phyloP scores from a whole-genome alignment of 2,888 invertebrate species.

The Lepetodrilus schrolli region DNA sequence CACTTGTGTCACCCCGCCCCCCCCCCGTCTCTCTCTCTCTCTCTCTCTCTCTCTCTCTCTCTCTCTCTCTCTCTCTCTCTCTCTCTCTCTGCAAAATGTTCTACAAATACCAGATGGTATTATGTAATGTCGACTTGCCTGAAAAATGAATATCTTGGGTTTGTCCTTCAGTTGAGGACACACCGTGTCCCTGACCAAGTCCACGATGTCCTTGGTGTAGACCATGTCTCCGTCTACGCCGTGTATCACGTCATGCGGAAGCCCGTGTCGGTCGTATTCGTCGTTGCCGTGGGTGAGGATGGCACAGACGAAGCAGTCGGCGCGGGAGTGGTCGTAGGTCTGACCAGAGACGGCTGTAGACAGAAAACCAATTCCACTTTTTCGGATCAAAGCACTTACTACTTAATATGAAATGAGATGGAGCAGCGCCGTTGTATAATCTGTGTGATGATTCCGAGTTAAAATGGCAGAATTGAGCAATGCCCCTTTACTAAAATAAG shows the following conservation, averaged over 20 bases:
- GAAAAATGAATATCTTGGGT: conserved; percentile 1
- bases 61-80: background rate
- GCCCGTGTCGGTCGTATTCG: conserved; percentile 75
- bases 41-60: background rate
- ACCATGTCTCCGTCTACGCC: background rate
- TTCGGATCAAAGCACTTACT: no score
- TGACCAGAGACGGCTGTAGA: conserved; percentile 78
- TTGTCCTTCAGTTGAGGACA: conserved; percentile 3
- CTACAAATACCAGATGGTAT: no score
- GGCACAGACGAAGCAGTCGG: conserved; percentile 87
- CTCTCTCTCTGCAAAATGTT: no score
- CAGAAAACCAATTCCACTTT: no score
- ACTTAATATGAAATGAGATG: no score
- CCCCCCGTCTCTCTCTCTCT: no score
- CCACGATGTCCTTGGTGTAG: background rate
- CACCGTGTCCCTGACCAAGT: background rate
- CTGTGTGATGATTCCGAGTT: no score
- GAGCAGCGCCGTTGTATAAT: no score
- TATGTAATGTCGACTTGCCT: no score
- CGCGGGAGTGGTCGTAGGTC: conserved; percentile 83
- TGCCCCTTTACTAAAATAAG: no score
- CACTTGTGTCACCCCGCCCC: no score
- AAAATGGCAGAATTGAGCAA: no score
- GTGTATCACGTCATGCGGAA: background rate
- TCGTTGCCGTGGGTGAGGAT: conserved; percentile 92